Conservation (phyloP, 2,797 vertebrate species). For the Macroramphosus scolopax region DNA sequence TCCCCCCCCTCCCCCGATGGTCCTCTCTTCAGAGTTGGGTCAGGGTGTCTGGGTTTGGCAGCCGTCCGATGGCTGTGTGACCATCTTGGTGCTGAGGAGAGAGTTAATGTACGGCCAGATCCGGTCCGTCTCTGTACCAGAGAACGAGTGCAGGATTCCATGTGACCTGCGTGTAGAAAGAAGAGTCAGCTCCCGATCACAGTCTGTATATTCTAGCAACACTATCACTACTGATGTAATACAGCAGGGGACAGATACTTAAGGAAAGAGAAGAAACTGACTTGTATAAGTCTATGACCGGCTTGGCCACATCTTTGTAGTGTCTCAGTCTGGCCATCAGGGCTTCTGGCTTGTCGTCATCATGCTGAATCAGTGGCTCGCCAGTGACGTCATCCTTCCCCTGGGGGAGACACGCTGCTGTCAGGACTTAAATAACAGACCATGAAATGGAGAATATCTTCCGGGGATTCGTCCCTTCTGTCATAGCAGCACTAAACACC, state of each 20-base stretch:
- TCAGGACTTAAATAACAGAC: too few species aligned
- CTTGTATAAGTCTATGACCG: constrained; percentile 93
- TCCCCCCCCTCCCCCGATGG: constrained; percentile 6
- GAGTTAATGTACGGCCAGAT: constrained; percentile 95
- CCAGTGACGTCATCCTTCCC: constrained; percentile 89
- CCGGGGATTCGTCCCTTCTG: too few species aligned
- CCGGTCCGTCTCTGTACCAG: constrained; percentile 92
- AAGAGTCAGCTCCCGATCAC: too few species aligned
- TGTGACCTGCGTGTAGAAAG: constrained; percentile 77
- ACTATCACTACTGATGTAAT: too few species aligned
- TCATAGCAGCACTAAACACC: too few species aligned
- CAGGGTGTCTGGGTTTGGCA: constrained; percentile 61
- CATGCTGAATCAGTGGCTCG: constrained; percentile 86
- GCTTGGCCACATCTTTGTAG: constrained; percentile 94
- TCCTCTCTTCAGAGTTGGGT: constrained; percentile 21
- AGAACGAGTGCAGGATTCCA: constrained; percentile 91
- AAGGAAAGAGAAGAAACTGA: constrained; percentile 65
- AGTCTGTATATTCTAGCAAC: too few species aligned
- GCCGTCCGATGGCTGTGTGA: constrained; percentile 66
- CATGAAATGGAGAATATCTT: too few species aligned
- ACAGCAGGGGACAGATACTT: too few species aligned
- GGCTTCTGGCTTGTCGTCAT: constrained; percentile 90
- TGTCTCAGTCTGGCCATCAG: constrained; percentile 86
- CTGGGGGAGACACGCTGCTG: constrained; percentile 72
- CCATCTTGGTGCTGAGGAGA: constrained; percentile 86